Evolutionary conservation across 2,113 vertebrate genomes (phyloP).

Genomic region (Halcyon senegalensis): DNA sequence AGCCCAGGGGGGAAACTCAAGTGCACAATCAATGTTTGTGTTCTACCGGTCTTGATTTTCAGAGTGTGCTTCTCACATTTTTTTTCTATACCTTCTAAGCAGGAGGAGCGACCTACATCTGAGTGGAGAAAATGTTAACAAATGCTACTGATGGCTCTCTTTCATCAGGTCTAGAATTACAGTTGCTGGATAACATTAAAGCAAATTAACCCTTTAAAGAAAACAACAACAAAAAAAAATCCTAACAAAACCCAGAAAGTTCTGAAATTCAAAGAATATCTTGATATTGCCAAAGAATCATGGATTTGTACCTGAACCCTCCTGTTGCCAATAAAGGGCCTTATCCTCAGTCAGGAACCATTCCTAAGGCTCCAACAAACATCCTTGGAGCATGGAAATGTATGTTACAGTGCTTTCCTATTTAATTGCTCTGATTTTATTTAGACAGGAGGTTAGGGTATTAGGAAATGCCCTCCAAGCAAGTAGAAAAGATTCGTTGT

Average conservation of each 20-base stretch:
- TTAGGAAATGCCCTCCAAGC: slow-evolving; percentile 22
- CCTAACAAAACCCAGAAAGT: not conserved
- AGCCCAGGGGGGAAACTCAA: not conserved
- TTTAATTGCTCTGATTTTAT: not conserved
- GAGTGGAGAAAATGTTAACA: not conserved
- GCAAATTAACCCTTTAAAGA: not conserved
- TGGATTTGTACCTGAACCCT: not conserved
- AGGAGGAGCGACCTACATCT: not conserved
- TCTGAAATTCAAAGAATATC: not conserved
- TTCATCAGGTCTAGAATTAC: not conserved
- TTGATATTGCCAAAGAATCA: slow-evolving; percentile 18
- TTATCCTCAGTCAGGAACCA: not conserved
- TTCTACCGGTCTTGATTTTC: not conserved
- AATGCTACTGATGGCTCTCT: not conserved
- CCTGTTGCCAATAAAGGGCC: slow-evolving; percentile 27
- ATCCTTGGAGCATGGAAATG: not conserved
- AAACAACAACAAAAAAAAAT: not conserved
- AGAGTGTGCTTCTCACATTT: not conserved
- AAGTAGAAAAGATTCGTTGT: slow-evolving; percentile 3
- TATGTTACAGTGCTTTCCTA: not conserved
- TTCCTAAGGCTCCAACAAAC: not conserved
- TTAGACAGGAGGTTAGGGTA: not conserved
- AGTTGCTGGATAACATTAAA: not conserved
- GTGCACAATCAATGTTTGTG: not conserved
- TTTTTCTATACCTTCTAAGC: not conserved